phyloP scores from a whole-genome alignment of 1,140 invertebrate species.

The Hypothenemus hampei region DNA sequence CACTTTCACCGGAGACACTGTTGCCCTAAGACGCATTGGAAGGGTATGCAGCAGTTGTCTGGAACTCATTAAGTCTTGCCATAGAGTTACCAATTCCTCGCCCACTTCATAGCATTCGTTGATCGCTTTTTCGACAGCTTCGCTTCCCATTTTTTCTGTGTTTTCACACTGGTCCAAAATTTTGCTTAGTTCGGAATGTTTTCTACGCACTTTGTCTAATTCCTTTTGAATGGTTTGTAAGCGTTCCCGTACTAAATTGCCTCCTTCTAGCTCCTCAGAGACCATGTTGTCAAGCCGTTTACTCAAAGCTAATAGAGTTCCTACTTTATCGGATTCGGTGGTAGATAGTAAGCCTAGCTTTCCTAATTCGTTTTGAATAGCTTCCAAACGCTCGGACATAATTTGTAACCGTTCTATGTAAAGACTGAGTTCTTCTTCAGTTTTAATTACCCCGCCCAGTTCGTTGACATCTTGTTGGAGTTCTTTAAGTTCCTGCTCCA shows the following conservation, averaged over 20 bases:
- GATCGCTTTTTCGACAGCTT: slow-evolving; percentile 63
- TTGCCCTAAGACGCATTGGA: slow-evolving; percentile 64
- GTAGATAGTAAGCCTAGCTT: slow-evolving; percentile 65
- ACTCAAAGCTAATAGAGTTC: slow-evolving; percentile 60
- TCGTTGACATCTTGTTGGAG: slow-evolving; percentile 59
- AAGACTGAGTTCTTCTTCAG: slow-evolving; percentile 71
- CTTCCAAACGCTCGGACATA: slow-evolving; percentile 63
- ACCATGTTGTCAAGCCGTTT: slow-evolving; percentile 64
- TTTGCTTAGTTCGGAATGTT: slow-evolving; percentile 57
- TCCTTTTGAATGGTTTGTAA: slow-evolving; percentile 65
- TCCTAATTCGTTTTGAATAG: slow-evolving; percentile 73
- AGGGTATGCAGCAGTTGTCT: slow-evolving; percentile 70
- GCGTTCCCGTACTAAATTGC: slow-evolving; percentile 62
- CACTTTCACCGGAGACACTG: slow-evolving; percentile 66
- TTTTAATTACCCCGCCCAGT: slow-evolving; percentile 71
- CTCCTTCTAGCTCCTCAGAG: slow-evolving; percentile 68
- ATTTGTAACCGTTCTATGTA: slow-evolving; percentile 75
- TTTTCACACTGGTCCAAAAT: slow-evolving; percentile 66
- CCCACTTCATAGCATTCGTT: slow-evolving; percentile 60
- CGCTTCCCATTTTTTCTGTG: slow-evolving; percentile 63
- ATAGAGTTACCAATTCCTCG: slow-evolving; percentile 60
- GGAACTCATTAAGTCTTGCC: slow-evolving; percentile 70
- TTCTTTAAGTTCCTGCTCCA: slow-evolving; percentile 70
- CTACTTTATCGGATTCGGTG: slow-evolving; percentile 69
- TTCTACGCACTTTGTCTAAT: slow-evolving; percentile 58